Evolutionary conservation across 2,113 vertebrate genomes (phyloP).

Genomic region (Tringa solitaria): DNA sequence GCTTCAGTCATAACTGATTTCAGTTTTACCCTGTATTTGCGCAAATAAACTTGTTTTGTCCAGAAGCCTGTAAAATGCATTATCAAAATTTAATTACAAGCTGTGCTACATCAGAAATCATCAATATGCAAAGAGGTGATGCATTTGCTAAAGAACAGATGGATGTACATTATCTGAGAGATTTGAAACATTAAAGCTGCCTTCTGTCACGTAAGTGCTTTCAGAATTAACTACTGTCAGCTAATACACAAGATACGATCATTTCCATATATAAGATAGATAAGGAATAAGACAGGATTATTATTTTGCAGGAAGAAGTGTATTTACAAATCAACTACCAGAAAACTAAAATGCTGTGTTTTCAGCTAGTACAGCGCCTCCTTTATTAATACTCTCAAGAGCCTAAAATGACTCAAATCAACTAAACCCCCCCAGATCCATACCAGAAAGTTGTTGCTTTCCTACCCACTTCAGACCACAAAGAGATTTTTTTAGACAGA

Average conservation of each 20-base stretch:
- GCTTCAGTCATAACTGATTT: background rate
- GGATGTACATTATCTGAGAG: conserved; percentile 42
- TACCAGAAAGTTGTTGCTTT: background rate
- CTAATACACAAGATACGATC: background rate
- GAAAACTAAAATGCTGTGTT: background rate
- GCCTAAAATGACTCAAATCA: background rate
- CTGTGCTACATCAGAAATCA: conserved; percentile 14
- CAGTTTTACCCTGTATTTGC: background rate
- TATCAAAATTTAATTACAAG: conserved; percentile 47
- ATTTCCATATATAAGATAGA: background rate
- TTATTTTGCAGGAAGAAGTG: background rate
- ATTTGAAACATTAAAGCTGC: conserved; percentile 44
- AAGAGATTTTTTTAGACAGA: background rate
- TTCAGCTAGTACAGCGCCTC: background rate
- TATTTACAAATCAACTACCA: background rate
- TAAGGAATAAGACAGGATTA: background rate
- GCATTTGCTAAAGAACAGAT: conserved; percentile 31
- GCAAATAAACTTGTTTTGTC: background rate
- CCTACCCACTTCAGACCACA: background rate
- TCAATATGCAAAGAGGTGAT: conserved; percentile 28
- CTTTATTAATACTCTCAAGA: background rate
- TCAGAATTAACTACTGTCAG: conserved; percentile 27
- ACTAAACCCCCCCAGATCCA: background rate
- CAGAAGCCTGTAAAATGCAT: background rate
- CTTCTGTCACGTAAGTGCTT: conserved; percentile 17